These are phyloP conservation scores for Gorsachius magnificus DNA, from an alignment of 2,797 vertebrate genomes.

Conservation along the genomic window DNA sequence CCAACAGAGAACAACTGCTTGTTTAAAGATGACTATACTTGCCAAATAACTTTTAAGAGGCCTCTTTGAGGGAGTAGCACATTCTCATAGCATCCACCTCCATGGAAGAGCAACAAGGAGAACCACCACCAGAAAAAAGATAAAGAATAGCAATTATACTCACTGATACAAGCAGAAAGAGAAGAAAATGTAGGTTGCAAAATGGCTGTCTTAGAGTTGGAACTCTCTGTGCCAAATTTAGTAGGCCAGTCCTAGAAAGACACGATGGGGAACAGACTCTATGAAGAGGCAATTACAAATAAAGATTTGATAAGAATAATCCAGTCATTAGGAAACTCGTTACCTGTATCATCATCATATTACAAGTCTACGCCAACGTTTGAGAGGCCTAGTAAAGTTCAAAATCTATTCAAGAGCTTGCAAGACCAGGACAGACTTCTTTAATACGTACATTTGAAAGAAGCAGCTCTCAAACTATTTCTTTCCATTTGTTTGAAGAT, in stretches of 20 bases:
- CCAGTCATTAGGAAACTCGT: background rate
- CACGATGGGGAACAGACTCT: background rate
- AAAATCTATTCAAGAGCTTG: background rate
- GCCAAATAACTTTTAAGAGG: background rate
- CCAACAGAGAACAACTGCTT: background rate
- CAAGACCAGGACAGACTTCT: background rate
- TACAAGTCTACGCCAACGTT: background rate
- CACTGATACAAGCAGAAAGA: background rate
- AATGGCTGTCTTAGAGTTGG: background rate
- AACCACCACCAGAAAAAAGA: background rate
- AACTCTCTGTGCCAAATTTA: background rate
- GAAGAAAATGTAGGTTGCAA: background rate
- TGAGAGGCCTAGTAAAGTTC: background rate
- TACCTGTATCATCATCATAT: background rate
- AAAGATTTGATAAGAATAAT: background rate
- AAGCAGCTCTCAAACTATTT: background rate
- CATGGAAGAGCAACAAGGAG: background rate
- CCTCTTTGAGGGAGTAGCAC: background rate
- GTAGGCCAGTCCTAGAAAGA: constrained; percentile 6
- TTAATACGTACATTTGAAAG: background rate
- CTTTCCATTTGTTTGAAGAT: background rate
- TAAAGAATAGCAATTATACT: background rate
- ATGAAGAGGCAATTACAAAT: background rate
- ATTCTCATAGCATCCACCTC: background rate
- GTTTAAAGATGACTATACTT: background rate